phyloP scores from a whole-genome alignment of 2,888 invertebrate genomes.

The Chalcis sispes region DNA sequence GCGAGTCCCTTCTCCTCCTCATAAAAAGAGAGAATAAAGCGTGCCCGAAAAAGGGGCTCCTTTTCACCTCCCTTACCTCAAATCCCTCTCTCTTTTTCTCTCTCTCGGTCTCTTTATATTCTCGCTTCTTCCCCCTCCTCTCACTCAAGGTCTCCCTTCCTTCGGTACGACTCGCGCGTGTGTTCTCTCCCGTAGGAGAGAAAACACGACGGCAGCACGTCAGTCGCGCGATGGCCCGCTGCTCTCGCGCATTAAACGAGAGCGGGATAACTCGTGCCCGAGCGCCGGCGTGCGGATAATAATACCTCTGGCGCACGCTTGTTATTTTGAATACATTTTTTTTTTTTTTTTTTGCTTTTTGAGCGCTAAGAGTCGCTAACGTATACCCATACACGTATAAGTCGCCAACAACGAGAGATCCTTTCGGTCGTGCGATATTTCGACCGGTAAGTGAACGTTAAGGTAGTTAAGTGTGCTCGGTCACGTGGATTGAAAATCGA shows the following conservation, averaged over 20 bases:
- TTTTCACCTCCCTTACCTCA: constrained; percentile 43
- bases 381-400: no score
- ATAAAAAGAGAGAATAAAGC: no score
- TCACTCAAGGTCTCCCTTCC: no score
- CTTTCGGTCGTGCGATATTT: neutral
- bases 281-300: no score
- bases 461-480: constrained; percentile 3
- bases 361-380: neutral
- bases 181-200: constrained; percentile 33
- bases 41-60: neutral
- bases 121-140: neutral
- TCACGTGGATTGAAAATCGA: constrained; percentile 24
- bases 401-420: no score
- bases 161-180: neutral
- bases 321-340: neutral
- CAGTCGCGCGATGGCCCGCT: constrained; percentile 44
- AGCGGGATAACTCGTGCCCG: no score
- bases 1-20: neutral
- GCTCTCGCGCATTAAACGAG: constrained; percentile 3
- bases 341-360: neutral
- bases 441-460: neutral
- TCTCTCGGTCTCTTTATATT: neutral
- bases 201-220: constrained; percentile 9
- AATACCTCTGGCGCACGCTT: neutral
- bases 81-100: neutral